These are phyloP conservation scores for Dysidea cf. avara DNA, from an alignment of 37 sponge, comb jelly and placozoan genomes.

Conservation along the genomic window DNA sequence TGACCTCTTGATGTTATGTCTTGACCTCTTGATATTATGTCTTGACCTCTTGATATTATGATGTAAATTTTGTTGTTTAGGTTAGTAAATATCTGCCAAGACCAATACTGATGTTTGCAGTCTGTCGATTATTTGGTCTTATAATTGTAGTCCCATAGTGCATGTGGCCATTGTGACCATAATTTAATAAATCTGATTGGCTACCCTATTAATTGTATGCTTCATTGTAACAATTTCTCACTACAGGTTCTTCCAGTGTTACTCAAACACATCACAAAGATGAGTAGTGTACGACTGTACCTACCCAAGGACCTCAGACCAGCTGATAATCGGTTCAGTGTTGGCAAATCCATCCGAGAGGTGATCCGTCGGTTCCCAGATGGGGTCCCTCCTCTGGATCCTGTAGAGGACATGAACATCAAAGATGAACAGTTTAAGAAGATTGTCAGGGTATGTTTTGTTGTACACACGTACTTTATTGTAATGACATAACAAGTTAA, in stretches of 20 bases:
- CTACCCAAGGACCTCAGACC: conserved; percentile 87
- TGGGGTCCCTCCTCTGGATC: conserved; percentile 88
- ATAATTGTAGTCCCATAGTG: too few relatives aligned
- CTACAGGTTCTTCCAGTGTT: conserved; percentile 83
- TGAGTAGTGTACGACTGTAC: conserved; percentile 86
- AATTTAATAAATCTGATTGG: too few relatives aligned
- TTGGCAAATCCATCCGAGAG: conserved; percentile 74
- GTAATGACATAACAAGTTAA: not conserved
- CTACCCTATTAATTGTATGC: too few relatives aligned
- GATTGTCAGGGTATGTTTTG: conserved; percentile 54
- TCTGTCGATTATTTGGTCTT: too few relatives aligned
- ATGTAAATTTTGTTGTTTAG: too few relatives aligned
- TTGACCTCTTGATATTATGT: too few relatives aligned
- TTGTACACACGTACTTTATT: not conserved
- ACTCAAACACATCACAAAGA: conserved; percentile 64
- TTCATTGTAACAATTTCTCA: too few relatives aligned
- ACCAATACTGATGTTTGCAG: too few relatives aligned
- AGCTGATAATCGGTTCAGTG: conserved; percentile 46
- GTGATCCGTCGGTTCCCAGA: conserved; percentile 87
- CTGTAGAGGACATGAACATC: conserved; percentile 92
- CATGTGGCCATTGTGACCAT: too few relatives aligned
- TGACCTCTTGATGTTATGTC: too few relatives aligned
- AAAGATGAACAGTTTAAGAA: conserved; percentile 79
- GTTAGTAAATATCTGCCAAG: too few relatives aligned
- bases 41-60: too few relatives aligned